A percentile compares a stretch with the other conserved stretches of the same genome.
phyloP scores from a whole-genome alignment of 2,888 invertebrate species.

The Hemicrepidius hirtus region DNA sequence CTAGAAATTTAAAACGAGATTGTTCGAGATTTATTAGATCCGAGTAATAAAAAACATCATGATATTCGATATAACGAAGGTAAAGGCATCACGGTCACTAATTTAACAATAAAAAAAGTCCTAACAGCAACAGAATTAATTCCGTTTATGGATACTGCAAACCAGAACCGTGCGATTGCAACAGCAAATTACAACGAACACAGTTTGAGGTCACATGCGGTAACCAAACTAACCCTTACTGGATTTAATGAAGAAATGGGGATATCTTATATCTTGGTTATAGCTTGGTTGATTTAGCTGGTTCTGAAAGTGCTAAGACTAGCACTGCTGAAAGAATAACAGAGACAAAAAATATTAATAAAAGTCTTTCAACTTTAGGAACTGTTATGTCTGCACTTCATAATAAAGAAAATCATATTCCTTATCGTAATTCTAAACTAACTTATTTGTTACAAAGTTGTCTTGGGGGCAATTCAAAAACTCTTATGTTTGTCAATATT shows the following conservation, averaged over 20 bases:
- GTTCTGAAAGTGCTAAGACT: constrained; percentile 85
- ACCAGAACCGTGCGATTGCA: constrained; percentile 82
- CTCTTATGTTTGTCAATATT: constrained; percentile 94
- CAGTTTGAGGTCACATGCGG: constrained; percentile 74
- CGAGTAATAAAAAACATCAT: too few relatives aligned
- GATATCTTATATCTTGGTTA: constrained; percentile 79
- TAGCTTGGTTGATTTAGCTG: constrained; percentile 92
- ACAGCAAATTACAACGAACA: constrained; percentile 77
- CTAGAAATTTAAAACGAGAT: too few relatives aligned
- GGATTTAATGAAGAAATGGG: constrained; percentile 79
- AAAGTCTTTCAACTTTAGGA: constrained; percentile 85
- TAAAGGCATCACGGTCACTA: too few relatives aligned
- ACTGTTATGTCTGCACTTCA: constrained; percentile 88
- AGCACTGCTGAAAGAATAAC: constrained; percentile 75
- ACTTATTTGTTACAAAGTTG: too few relatives aligned
- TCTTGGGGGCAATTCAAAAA: constrained; percentile 93
- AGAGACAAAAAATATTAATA: constrained; percentile 91
- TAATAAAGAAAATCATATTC: constrained; percentile 89
- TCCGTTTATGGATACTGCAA: constrained; percentile 82
- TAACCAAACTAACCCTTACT: constrained; percentile 78
- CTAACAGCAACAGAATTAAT: constrained; percentile 81
- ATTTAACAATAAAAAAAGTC: too few relatives aligned
- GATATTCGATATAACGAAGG: too few relatives aligned
- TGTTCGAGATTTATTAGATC: too few relatives aligned
- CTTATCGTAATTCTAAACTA: too few relatives aligned